These are phyloP conservation scores for Poeciliopsis infans DNA, from an alignment of 2,797 vertebrate species.

Conservation along the genomic window DNA sequence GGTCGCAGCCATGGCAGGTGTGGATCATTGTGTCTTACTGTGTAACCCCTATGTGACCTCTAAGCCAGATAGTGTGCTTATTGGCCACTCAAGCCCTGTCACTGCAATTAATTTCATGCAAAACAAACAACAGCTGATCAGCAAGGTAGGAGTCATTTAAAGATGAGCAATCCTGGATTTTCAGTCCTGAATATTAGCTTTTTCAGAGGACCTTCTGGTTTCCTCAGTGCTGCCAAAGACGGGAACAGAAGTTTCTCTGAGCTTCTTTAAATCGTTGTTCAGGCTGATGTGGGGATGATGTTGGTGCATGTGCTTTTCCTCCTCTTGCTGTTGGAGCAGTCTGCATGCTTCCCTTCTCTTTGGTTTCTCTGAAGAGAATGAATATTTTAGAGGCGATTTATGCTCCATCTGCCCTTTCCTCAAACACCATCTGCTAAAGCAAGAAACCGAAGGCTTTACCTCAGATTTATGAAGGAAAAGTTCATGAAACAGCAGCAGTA, in stretches of 20 bases:
- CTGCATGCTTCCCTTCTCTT: conserved; percentile 55
- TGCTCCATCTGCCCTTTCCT: conserved; percentile 72
- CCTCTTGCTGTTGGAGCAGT: conserved; percentile 26
- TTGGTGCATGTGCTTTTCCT: conserved; percentile 35
- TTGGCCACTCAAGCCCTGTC: conserved; percentile 80
- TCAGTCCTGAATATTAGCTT: conserved; percentile 40
- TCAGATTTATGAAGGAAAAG: conserved; percentile 38
- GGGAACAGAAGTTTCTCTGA: conserved; percentile 29
- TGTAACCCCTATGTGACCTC: conserved; percentile 87
- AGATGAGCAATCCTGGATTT: conserved; percentile 26
- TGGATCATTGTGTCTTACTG: conserved; percentile 83
- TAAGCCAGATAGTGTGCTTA: conserved; percentile 78
- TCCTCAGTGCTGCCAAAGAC: conserved; percentile 12
- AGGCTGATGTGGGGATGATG: conserved; percentile 48
- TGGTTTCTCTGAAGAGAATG: conserved; percentile 60
- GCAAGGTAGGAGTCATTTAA: conserved; percentile 37
- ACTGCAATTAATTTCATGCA: conserved; percentile 81
- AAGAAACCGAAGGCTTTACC: conserved; percentile 58
- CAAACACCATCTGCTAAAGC: conserved; percentile 69
- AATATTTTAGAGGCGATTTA: conserved; percentile 74
- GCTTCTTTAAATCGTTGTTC: conserved; percentile 11
- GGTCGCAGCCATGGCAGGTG: conserved; percentile 83
- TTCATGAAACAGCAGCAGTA: conserved; percentile 38
- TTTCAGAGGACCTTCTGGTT: conserved; percentile 6
- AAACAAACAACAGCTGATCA: conserved; percentile 83